These are phyloP conservation scores for Melanotaenia maccullochi DNA, from an alignment of 2,797 vertebrate genomes.

Conservation along the genomic window DNA sequence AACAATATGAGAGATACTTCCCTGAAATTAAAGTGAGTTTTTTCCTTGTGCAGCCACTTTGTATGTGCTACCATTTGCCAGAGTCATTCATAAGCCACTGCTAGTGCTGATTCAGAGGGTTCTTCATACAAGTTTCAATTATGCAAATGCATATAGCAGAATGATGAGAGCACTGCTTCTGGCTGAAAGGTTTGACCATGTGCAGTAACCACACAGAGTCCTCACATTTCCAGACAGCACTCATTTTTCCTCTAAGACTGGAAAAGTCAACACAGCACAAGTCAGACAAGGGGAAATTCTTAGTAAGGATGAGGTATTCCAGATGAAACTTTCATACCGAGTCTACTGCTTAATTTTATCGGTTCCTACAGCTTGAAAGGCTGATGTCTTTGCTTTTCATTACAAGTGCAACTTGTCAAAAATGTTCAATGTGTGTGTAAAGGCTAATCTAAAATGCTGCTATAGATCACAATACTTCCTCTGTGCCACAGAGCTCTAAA, in stretches of 20 bases:
- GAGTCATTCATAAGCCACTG: slow-evolving; percentile 21
- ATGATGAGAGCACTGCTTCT: slow-evolving; percentile 62
- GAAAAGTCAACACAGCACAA: slow-evolving; percentile 71
- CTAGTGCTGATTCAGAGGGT: slow-evolving; percentile 58
- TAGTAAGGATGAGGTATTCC: slow-evolving; percentile 51
- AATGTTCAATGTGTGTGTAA: slow-evolving; percentile 45
- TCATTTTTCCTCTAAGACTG: slow-evolving; percentile 56
- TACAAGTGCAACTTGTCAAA: slow-evolving; percentile 28
- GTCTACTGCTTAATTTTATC: slow-evolving; percentile 21
- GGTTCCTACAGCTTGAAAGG: slow-evolving; percentile 18
- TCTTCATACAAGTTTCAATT: slow-evolving; percentile 50
- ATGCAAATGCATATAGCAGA: slow-evolving; percentile 68
- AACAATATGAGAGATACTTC: background rate
- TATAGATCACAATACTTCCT: slow-evolving; percentile 45
- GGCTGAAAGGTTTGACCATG: slow-evolving; percentile 57
- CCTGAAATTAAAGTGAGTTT: slow-evolving; percentile 15
- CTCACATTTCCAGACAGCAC: slow-evolving; percentile 62
- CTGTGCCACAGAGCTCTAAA: slow-evolving; percentile 41
- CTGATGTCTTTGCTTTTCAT: slow-evolving; percentile 14
- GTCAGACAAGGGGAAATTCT: slow-evolving; percentile 37
- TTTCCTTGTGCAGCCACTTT: slow-evolving; percentile 17
- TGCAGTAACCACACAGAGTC: slow-evolving; percentile 59
- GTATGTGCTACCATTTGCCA: slow-evolving; percentile 20
- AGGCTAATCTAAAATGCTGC: slow-evolving; percentile 49
- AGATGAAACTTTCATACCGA: slow-evolving; percentile 44